A percentile compares a stretch with the other conserved stretches of the same genome.
phyloP scores from a whole-genome alignment of 2,888 invertebrate genomes.

The Tuta absoluta region DNA sequence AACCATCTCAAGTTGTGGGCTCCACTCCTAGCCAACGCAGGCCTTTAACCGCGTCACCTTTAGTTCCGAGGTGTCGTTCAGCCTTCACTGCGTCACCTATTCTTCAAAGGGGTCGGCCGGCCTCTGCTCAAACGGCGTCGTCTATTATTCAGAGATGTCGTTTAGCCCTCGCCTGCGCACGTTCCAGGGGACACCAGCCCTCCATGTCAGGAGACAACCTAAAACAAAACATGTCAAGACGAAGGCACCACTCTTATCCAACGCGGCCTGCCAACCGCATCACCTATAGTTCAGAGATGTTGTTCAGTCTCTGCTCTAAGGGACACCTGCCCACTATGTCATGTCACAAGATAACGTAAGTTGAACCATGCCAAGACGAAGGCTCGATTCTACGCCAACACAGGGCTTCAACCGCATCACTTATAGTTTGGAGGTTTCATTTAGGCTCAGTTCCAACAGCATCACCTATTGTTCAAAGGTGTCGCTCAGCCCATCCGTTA shows the following conservation, averaged over 20 bases:
- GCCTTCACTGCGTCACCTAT: no score
- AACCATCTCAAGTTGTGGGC: not conserved
- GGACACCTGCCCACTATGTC: constrained; percentile 61
- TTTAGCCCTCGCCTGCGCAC: not conserved
- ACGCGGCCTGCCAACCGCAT: no score
- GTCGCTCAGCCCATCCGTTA: constrained; percentile 49
- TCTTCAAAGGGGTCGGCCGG: no score
- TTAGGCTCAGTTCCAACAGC: not conserved
- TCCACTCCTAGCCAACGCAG: not conserved
- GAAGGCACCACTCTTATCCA: no score
- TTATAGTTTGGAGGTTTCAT: not conserved
- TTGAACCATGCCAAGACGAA: constrained; percentile 32
- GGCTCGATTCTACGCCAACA: not conserved
- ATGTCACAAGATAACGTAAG: constrained; percentile 60
- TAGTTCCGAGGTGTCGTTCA: no score
- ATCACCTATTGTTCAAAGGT: constrained; percentile 31
- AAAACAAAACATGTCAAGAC: no score
- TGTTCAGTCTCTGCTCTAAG: constrained; percentile 50
- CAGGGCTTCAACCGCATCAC: not conserved
- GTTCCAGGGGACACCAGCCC: not conserved
- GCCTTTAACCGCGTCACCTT: no score
- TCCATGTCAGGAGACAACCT: not conserved
- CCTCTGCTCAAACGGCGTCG: no score
- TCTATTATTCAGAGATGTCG: not conserved
- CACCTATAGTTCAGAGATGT: constrained; percentile 32